A percentile compares a stretch with the other conserved stretches of the same genome.
These are phyloP conservation scores for Ophioninae sp. DNA, from an alignment of 2,888 invertebrate species.

Conservation along the genomic window DNA sequence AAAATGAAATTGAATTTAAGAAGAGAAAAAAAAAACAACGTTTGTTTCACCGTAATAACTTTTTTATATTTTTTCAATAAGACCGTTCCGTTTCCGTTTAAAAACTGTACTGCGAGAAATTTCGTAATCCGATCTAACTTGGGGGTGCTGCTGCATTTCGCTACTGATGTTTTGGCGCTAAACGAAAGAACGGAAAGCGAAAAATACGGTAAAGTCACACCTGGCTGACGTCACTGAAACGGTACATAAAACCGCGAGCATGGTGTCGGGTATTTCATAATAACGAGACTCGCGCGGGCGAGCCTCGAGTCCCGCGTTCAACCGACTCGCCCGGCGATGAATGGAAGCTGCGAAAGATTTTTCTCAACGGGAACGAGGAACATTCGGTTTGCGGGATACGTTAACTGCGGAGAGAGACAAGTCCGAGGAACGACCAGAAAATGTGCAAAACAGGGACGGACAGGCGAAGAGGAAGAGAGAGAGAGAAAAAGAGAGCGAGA, in stretches of 20 bases:
- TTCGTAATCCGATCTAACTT: no score
- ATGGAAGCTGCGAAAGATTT: conserved; percentile 48
- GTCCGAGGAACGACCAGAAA: conserved; percentile 45
- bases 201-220: conserved; percentile 58
- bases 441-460: conserved; percentile 1
- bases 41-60: no score
- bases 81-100: no score
- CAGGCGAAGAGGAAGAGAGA: not conserved
- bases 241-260: conserved; percentile 48
- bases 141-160: no score
- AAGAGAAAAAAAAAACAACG: no score
- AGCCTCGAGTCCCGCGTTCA: conserved; percentile 33
- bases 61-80: no score
- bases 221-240: conserved; percentile 64
- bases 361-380: conserved; percentile 46
- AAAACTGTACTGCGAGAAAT: no score
- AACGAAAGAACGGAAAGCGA: not conserved
- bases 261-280: conserved; percentile 61
- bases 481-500: conserved; percentile 4
- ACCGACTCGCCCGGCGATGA: conserved; percentile 42
- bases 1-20: no score
- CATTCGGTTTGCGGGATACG: conserved; percentile 33
- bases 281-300: conserved; percentile 52
- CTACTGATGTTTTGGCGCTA: not conserved
- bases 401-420: conserved; percentile 42